These are phyloP conservation scores for Rhodinocichla rosea DNA, from an alignment of 2,113 vertebrate genomes.

Conservation along the genomic window DNA sequence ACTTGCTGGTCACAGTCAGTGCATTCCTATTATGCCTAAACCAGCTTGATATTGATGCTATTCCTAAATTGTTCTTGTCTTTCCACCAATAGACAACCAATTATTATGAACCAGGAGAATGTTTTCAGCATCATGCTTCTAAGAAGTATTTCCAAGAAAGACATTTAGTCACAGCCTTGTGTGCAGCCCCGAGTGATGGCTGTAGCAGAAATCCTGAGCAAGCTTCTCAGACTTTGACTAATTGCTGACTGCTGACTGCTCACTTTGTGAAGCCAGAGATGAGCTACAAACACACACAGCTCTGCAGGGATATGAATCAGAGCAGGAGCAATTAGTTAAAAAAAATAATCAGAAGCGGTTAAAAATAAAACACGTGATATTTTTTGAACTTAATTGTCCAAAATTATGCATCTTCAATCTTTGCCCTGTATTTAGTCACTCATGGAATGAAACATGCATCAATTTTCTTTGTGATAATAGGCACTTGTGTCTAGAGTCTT, in stretches of 20 bases:
- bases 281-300: background rate
- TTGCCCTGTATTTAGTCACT: constrained; percentile 8
- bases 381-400: constrained; percentile 12
- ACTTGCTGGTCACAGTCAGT: background rate
- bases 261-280: constrained; percentile 23
- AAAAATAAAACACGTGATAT: constrained; percentile 27
- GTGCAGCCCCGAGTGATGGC: constrained; percentile 2
- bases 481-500: constrained; percentile 4
- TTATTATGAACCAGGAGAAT: background rate
- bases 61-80: background rate
- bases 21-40: background rate
- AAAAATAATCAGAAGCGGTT: background rate
- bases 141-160: constrained; percentile 54
- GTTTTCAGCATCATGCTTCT: background rate
- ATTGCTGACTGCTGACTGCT: constrained; percentile 53
- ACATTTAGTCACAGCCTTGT: constrained; percentile 42
- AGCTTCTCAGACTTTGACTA: constrained; percentile 56
- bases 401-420: background rate
- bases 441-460: background rate
- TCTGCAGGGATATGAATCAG: constrained; percentile 19
- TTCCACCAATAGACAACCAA: background rate
- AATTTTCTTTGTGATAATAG: constrained; percentile 11
- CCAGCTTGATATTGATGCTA: background rate
- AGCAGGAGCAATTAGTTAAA: constrained; percentile 22
- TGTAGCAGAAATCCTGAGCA: constrained; percentile 35